phyloP scores from a whole-genome alignment of 2,888 invertebrate species.

The Chloromyia formosa region DNA sequence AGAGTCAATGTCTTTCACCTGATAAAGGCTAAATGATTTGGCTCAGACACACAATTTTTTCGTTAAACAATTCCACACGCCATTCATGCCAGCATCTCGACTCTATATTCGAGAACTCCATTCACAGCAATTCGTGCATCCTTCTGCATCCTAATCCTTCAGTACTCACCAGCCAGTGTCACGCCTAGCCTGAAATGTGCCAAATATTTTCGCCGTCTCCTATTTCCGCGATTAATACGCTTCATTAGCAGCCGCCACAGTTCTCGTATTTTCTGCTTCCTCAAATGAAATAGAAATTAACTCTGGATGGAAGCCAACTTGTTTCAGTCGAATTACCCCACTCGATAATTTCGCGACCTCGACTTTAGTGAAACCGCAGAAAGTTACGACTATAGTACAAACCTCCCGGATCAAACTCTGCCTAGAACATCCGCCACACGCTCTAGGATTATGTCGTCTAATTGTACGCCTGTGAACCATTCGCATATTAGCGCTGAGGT shows the following conservation, averaged over 20 bases:
- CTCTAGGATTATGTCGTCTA: neutral
- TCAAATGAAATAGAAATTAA: constrained; percentile 40
- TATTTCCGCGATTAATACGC: constrained; percentile 37
- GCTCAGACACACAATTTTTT: too few relatives aligned
- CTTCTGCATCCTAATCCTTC: too few relatives aligned
- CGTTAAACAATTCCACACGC: too few relatives aligned
- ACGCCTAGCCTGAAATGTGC: neutral
- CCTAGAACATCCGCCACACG: too few relatives aligned
- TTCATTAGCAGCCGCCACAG: constrained; percentile 32
- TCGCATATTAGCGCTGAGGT: constrained; percentile 29
- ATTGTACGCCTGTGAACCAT: constrained; percentile 22
- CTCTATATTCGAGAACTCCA: too few relatives aligned
- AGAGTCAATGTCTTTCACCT: too few relatives aligned
- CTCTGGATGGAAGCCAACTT: constrained; percentile 25
- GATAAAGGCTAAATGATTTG: too few relatives aligned
- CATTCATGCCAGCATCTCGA: too few relatives aligned
- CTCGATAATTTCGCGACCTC: neutral
- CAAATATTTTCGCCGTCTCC: constrained; percentile 24
- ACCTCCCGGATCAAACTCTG: too few relatives aligned
- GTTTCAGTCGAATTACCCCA: constrained; percentile 7
- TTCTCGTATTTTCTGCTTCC: neutral
- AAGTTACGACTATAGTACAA: too few relatives aligned
- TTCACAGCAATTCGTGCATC: too few relatives aligned
- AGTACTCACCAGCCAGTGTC: too few relatives aligned
- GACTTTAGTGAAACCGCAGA: constrained; percentile 2